Percentiles rank a stretch among this genome's conserved stretches.
phyloP scores from a whole-genome alignment of 1,140 invertebrate species.

The Acyrthosiphon pisum region DNA sequence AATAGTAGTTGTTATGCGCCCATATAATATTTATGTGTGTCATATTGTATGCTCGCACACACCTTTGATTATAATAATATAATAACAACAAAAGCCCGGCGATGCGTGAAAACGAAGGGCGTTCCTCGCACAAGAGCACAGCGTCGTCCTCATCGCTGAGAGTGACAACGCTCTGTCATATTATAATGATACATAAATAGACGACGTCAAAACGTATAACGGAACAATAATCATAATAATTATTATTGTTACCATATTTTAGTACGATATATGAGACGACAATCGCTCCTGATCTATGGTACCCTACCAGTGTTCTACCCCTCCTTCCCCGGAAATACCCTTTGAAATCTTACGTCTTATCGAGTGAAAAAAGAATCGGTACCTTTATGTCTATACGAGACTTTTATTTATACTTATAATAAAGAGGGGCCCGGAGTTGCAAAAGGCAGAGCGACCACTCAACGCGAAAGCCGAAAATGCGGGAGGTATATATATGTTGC shows the following conservation, averaged over 20 bases:
- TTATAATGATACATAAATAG: not conserved
- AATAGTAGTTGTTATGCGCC: not conserved
- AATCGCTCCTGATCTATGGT: not conserved
- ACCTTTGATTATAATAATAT: not conserved
- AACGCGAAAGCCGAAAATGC: not conserved
- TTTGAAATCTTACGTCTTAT: not conserved
- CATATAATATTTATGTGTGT: not conserved
- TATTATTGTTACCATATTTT: not conserved
- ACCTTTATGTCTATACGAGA: not conserved
- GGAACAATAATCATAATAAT: not conserved
- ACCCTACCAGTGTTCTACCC: not conserved
- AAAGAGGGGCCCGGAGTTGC: not conserved
- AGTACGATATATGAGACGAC: not conserved
- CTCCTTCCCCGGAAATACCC: not conserved
- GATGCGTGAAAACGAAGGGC: slow-evolving; percentile 20
- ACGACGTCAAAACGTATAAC: not conserved
- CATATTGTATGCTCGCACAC: not conserved
- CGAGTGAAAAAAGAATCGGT: not conserved
- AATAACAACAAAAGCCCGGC: not conserved
- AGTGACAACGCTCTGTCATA: not conserved
- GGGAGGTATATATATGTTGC: not conserved
- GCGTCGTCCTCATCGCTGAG: not conserved
- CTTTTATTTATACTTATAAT: not conserved
- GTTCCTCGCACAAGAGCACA: not conserved
- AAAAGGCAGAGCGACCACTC: not conserved